These are phyloP conservation scores for Phycodurus eques DNA, from an alignment of 2,113 vertebrate genomes.

Conservation along the genomic window DNA sequence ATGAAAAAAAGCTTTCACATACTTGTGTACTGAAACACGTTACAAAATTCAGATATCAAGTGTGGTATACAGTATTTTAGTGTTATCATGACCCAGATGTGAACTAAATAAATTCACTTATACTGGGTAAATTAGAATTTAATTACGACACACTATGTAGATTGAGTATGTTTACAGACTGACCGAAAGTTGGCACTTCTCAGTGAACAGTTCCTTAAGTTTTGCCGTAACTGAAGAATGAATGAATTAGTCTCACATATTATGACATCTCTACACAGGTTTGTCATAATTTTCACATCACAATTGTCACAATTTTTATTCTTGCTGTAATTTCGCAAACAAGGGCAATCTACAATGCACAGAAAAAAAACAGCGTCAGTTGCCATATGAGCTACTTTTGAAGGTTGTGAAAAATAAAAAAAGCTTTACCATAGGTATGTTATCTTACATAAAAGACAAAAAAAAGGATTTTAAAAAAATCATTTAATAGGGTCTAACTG, in stretches of 20 bases:
- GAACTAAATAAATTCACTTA: too few relatives aligned
- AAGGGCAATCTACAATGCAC: background rate
- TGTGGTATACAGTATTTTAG: too few relatives aligned
- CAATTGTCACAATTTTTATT: background rate
- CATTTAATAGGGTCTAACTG: background rate
- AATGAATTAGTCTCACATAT: background rate
- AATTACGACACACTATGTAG: too few relatives aligned
- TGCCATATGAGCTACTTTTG: background rate
- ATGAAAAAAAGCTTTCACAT: background rate
- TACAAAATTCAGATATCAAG: too few relatives aligned
- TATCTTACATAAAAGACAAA: background rate
- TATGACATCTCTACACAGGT: background rate
- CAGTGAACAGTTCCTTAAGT: background rate
- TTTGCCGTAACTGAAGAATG: background rate
- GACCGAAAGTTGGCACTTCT: too few relatives aligned
- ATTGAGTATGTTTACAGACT: too few relatives aligned
- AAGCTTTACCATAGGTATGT: background rate
- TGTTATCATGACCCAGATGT: too few relatives aligned
- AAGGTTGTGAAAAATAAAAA: background rate
- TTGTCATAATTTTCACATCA: background rate
- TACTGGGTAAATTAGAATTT: too few relatives aligned
- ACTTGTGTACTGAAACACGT: slow-evolving; percentile 20
- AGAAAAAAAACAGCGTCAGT: background rate
- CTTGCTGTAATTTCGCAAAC: background rate
- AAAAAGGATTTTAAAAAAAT: background rate